These are phyloP conservation scores for Panopea generosa DNA, from an alignment of 2,888 invertebrate genomes.

Conservation along the genomic window DNA sequence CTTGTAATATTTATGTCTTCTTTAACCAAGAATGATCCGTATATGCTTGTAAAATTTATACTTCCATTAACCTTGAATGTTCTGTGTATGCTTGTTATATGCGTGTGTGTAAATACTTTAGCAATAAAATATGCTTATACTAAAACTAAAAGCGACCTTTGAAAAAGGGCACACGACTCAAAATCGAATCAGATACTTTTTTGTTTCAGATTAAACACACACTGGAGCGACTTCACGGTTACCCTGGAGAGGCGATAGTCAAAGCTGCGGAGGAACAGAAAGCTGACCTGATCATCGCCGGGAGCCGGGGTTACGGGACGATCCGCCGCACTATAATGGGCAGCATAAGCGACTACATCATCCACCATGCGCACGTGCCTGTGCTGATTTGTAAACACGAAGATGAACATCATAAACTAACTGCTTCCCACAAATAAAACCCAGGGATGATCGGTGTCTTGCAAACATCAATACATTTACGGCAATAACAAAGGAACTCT, in stretches of 20 bases:
- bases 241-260: conserved; percentile 36
- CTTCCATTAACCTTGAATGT: no score
- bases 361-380: conserved; percentile 47
- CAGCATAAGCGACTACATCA: conserved; percentile 51
- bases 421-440: background rate
- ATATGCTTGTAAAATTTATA: no score
- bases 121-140: no score
- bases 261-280: conserved; percentile 42
- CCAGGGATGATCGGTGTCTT: background rate
- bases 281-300: conserved; percentile 43
- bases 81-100: no score
- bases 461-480: no score
- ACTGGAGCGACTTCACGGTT: conserved; percentile 41
- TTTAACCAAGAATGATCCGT: no score
- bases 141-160: no score
- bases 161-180: no score
- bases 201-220: conserved; percentile 43
- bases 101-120: no score
- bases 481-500: no score
- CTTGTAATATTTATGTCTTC: no score
- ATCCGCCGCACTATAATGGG: conserved; percentile 54
- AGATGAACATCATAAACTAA: conserved; percentile 34
- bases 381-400: conserved; percentile 48
- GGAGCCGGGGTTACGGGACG: conserved; percentile 51
- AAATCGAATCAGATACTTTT: no score